These are phyloP conservation scores for Kryptopterus vitreolus DNA, from an alignment of 2,797 vertebrate genomes.

Conservation along the genomic window DNA sequence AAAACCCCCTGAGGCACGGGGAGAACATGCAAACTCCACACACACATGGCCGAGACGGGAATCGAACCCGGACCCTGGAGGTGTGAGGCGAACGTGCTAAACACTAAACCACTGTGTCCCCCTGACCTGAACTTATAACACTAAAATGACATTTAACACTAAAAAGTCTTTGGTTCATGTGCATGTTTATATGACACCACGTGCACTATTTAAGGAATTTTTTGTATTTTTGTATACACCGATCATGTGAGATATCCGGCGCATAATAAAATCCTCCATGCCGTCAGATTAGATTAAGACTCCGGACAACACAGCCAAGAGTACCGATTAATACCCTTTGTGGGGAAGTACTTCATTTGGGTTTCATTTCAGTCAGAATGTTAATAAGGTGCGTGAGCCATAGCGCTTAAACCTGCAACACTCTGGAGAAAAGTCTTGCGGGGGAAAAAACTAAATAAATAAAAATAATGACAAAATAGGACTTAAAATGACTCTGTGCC, in stretches of 20 bases:
- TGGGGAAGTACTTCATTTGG: background rate
- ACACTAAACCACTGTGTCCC: no score
- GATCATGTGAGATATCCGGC: background rate
- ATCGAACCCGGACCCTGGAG: no score
- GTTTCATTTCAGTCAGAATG: background rate
- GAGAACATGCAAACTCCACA: no score
- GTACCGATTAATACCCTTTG: background rate
- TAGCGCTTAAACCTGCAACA: background rate
- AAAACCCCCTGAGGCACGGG: no score
- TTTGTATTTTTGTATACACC: background rate
- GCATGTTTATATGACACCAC: background rate
- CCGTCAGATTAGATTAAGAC: background rate
- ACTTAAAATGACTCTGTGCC: background rate
- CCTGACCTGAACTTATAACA: no score
- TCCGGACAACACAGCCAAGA: background rate
- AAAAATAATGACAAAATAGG: background rate
- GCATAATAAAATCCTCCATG: background rate
- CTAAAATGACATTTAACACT: no score
- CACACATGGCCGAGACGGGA: no score
- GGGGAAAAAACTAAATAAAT: background rate
- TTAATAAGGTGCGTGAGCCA: slow-evolving; percentile 3
- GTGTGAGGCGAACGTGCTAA: no score
- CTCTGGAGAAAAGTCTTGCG: background rate
- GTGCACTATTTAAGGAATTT: slow-evolving; percentile 7
- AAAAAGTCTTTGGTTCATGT: background rate